Conservation (phyloP, 1,140 invertebrate genomes). For the Bombus affinis region DNA sequence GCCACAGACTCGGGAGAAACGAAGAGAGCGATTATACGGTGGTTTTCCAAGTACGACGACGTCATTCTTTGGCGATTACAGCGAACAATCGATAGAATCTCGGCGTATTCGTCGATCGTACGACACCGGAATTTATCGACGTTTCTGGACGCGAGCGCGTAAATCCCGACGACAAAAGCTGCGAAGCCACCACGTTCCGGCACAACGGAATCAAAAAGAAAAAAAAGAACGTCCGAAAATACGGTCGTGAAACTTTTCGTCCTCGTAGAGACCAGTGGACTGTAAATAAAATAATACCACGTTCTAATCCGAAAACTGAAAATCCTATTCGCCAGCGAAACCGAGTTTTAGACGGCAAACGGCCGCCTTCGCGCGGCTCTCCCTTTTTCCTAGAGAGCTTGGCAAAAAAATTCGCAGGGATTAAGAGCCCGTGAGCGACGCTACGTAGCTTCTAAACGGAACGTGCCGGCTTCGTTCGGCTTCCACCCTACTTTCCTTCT, state of each 20-base stretch:
- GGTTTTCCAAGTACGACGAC: neutral
- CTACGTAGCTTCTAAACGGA: neutral
- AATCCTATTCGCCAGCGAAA: constrained; percentile 54
- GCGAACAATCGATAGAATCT: neutral
- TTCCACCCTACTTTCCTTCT: neutral
- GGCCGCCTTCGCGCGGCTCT: neutral
- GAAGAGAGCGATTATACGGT: too few species aligned
- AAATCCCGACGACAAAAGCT: constrained; percentile 50
- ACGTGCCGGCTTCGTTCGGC: constrained; percentile 15
- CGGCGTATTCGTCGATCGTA: constrained; percentile 9
- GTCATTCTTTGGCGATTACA: neutral
- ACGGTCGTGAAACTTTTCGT: constrained; percentile 43
- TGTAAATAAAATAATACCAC: constrained; percentile 56
- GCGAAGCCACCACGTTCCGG: constrained; percentile 16
- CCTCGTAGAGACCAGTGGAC: constrained; percentile 13
- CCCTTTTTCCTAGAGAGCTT: neutral
- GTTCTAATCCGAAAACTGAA: constrained; percentile 62
- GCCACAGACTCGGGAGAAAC: too few species aligned
- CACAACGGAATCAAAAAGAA: constrained; percentile 4
- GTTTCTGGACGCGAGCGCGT: neutral
- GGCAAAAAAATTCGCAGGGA: constrained; percentile 4
- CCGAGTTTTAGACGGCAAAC: constrained; percentile 18
- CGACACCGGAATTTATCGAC: neutral
- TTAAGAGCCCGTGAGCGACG: neutral
- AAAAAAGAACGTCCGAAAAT: constrained; percentile 42